Evolutionary conservation across 2,797 vertebrate species (phyloP).

Genomic region (Lacerta viridis): DNA sequence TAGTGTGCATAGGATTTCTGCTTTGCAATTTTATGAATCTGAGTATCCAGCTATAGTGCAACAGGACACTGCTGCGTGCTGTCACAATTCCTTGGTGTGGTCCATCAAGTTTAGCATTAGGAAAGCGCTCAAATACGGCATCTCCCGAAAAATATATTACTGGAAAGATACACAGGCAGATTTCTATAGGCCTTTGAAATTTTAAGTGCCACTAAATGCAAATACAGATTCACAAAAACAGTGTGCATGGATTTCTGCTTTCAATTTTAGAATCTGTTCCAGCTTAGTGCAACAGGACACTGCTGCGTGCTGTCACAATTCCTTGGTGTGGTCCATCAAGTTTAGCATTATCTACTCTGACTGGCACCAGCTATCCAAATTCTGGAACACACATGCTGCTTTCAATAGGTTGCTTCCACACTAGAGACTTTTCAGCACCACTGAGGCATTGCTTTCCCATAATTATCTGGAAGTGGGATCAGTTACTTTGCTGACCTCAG

Average conservation of each 20-base stretch:
- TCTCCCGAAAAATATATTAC: neutral
- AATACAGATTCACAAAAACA: neutral
- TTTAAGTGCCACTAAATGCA: neutral
- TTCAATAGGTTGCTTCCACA: neutral
- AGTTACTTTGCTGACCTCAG: neutral
- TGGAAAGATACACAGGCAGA: neutral
- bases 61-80: neutral
- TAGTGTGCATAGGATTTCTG: neutral
- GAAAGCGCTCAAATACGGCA: neutral
- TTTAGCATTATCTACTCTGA: neutral
- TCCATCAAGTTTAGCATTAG: neutral
- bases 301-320: neutral
- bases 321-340: neutral
- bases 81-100: no score
- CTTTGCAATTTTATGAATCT: neutral
- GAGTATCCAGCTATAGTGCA: neutral
- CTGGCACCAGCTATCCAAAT: neutral
- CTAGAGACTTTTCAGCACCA: neutral
- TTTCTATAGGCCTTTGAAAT: neutral
- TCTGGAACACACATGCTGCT: neutral
- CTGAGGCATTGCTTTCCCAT: neutral
- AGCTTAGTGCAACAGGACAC: neutral
- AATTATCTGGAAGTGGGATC: neutral
- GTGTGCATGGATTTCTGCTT: neutral
- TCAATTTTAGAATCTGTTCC: neutral